Evolutionary conservation across 23 tunicate species (phyloP).

Genomic region (Ascidia mentula): DNA sequence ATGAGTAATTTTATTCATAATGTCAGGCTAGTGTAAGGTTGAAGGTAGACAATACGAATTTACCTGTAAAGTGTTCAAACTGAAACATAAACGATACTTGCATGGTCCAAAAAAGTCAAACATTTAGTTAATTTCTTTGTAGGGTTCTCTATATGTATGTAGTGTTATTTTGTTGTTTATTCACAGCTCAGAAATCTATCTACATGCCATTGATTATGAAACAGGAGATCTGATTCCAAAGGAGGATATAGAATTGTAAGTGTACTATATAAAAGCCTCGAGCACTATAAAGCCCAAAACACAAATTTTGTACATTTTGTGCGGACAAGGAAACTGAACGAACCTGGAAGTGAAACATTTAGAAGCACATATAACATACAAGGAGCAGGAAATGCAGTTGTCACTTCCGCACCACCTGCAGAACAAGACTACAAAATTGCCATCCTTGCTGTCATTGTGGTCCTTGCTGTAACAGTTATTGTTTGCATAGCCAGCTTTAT

Average conservation of each 20-base stretch:
- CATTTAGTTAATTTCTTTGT: too few relatives aligned
- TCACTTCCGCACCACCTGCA: background rate
- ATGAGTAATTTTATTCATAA: too few relatives aligned
- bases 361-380: background rate
- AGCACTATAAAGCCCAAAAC: too few relatives aligned
- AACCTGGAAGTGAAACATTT: background rate
- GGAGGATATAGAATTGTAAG: conserved; percentile 51
- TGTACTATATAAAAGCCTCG: too few relatives aligned
- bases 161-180: background rate
- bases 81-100: too few relatives aligned
- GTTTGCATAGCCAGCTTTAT: background rate
- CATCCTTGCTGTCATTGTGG: background rate
- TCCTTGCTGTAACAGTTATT: background rate
- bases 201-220: conserved; percentile 52
- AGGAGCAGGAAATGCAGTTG: background rate
- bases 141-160: too few relatives aligned
- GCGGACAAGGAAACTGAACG: too few relatives aligned
- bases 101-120: too few relatives aligned
- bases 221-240: conserved; percentile 26
- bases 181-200: conserved; percentile 33
- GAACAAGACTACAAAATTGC: background rate
- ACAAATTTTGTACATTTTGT: too few relatives aligned
- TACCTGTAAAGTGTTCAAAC: too few relatives aligned
- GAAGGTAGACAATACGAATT: too few relatives aligned
- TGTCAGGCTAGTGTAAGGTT: background rate